Evolutionary conservation across 2,888 invertebrate species (phyloP).

Genomic region (Rhamnusium bicolor): DNA sequence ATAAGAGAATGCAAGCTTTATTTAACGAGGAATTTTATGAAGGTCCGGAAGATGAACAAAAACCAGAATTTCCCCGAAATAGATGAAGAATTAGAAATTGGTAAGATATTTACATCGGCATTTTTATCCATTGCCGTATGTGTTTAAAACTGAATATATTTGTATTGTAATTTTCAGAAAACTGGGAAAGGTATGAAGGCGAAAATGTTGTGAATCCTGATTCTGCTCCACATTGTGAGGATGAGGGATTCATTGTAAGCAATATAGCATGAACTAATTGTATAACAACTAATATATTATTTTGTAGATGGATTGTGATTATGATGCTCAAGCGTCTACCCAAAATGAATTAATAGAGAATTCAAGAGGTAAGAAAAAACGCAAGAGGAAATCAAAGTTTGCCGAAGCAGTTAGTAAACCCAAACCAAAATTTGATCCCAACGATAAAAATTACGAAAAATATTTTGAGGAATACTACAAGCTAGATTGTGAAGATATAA

Average conservation of each 20-base stretch:
- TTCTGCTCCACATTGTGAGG: constrained; percentile 80
- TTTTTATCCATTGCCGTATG: not conserved
- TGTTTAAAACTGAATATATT: not conserved
- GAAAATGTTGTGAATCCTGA: constrained; percentile 43
- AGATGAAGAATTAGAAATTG: constrained; percentile 80
- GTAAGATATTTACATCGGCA: constrained; percentile 47
- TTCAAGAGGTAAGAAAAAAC: constrained; percentile 74
- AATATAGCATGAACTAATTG: not conserved
- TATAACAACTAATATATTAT: constrained; percentile 2
- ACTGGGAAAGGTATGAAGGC: constrained; percentile 78
- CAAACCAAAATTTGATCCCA: constrained; percentile 90
- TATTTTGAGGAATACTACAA: constrained; percentile 97
- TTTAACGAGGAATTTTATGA: constrained; percentile 92
- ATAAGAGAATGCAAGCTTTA: constrained; percentile 87
- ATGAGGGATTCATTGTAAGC: constrained; percentile 81
- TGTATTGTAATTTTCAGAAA: constrained; percentile 71
- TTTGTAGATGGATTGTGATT: constrained; percentile 90
- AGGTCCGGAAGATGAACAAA: constrained; percentile 79
- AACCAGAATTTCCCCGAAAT: constrained; percentile 90
- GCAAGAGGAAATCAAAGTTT: constrained; percentile 82
- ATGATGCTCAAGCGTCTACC: constrained; percentile 76
- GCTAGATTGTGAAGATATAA: constrained; percentile 95
- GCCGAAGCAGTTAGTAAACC: constrained; percentile 81
- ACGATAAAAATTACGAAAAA: constrained; percentile 83
- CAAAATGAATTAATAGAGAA: constrained; percentile 76